Base-by-base conservation (phyloP, 37 sponge, comb jelly and placozoan genomes). In the Cliona cf. orientalis region DNA sequence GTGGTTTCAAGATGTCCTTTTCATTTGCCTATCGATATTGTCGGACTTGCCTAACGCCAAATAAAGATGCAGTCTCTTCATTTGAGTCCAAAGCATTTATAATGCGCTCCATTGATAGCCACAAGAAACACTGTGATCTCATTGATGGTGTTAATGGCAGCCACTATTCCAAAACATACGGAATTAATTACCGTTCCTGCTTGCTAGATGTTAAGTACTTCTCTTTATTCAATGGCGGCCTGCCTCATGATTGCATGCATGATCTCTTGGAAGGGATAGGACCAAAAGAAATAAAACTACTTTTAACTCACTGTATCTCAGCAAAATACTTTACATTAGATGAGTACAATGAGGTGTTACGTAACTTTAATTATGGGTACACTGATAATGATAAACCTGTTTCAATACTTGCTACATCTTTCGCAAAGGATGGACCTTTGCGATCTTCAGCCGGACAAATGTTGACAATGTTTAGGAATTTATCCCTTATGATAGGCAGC, bases 181-280 rank as follows among this genome's bases (percentile, higher is more conserved):
- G 82, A 19, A 58, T 81, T 14, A 81, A 68, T 57, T 11, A 43
- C 1, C 22, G 36, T 11, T 71, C 72, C 58, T 11, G 36, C 14
- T 32, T 83, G 17, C 41, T 74, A 31, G 67, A 83, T 63, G 66
- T 72, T 26, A n/a, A 53, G 21, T 28, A 9, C 21, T 83, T 38
- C 33, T 34, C 42, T 55, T 58, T 81, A 42, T 38, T 71, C 34
- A 41, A 38, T 21, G 61, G 72, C 57, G 82, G 82, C 6, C 31
- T 81, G 40, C 82, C 72, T 23, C 82, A 81, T 81, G 82, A 81
- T 81, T 21, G 35, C n/a, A 81, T 81, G 82, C 82, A 81, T 39
- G 72, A 81, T 39, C 9, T 81, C 1, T 38, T 81, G 2, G 82
- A 83, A 43, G 83, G 83, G 1, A 31, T 83, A 45, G 83, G 28